These are phyloP conservation scores for Neoaliturus tenellus DNA, from an alignment of 2,888 invertebrate genomes.

Conservation along the genomic window DNA sequence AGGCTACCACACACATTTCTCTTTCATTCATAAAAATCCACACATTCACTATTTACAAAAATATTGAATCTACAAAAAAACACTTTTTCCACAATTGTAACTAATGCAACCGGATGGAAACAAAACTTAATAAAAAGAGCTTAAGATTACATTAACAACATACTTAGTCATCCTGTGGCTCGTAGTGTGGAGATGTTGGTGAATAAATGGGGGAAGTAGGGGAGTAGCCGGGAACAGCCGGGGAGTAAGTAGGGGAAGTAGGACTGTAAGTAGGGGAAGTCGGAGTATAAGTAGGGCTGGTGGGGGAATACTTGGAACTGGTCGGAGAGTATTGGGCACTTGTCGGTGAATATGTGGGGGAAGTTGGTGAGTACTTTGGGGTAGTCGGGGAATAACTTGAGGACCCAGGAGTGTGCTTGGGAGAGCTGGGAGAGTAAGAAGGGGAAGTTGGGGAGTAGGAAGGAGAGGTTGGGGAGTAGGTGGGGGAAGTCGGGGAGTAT, in stretches of 20 bases:
- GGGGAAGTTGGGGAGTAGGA: constrained; percentile 77
- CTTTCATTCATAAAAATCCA: constrained; percentile 16
- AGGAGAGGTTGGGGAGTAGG: constrained; percentile 75
- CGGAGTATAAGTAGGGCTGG: constrained; percentile 83
- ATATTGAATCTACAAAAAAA: background rate
- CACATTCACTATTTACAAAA: constrained; percentile 10
- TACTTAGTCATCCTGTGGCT: constrained; percentile 53
- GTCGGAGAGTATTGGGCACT: constrained; percentile 88
- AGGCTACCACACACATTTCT: background rate
- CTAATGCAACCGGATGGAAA: background rate
- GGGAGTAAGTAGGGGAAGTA: constrained; percentile 86
- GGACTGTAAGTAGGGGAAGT: constrained; percentile 83
- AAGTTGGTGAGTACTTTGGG: constrained; percentile 90
- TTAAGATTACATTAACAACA: background rate
- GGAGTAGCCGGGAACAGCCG: constrained; percentile 85
- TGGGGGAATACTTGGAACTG: constrained; percentile 77
- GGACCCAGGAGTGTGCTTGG: constrained; percentile 74
- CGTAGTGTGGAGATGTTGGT: constrained; percentile 75
- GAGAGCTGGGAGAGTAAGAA: constrained; percentile 78
- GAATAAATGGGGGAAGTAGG: constrained; percentile 82
- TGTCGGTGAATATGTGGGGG: constrained; percentile 90
- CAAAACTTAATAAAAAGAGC: background rate
- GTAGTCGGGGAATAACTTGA: constrained; percentile 71
- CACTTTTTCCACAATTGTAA: background rate
- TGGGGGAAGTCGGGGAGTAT: constrained; percentile 76